A percentile compares a stretch with the other conserved stretches of the same genome.
Conservation (phyloP, 2,113 vertebrate species). For the Jacana jacana region DNA sequence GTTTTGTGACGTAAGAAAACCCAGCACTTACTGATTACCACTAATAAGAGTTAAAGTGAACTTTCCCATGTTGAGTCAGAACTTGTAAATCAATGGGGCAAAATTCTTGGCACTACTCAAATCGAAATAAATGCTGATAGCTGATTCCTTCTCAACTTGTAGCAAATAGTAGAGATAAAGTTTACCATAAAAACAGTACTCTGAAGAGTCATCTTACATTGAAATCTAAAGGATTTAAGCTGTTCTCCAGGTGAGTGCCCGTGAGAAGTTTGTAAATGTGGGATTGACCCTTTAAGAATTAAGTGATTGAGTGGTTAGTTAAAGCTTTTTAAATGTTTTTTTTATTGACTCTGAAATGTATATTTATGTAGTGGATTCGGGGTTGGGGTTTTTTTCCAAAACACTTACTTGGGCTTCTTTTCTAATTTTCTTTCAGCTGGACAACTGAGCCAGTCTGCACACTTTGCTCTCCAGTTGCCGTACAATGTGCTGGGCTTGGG, state of each 20-base stretch:
- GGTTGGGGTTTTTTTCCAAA: not conserved
- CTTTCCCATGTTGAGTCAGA: not conserved
- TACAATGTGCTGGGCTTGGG: slow-evolving; percentile 94
- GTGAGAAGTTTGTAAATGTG: not conserved
- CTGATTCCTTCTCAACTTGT: not conserved
- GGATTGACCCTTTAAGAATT: not conserved
- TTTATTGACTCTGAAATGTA: not conserved
- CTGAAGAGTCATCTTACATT: not conserved
- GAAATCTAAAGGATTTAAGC: not conserved
- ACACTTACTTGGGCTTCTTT: not conserved
- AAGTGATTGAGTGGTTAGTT: not conserved
- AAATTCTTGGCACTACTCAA: not conserved
- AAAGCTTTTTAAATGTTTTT: not conserved
- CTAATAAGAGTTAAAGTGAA: not conserved
- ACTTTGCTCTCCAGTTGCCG: slow-evolving; percentile 93
- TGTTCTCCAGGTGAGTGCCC: not conserved
- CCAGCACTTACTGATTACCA: not conserved
- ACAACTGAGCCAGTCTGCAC: slow-evolving; percentile 94
- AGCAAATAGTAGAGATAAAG: not conserved
- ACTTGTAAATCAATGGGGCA: not conserved
- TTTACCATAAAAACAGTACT: not conserved
- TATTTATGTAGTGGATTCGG: not conserved
- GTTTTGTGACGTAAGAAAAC: not conserved
- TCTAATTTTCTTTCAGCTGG: slow-evolving; percentile 78
- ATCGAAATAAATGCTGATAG: not conserved